phyloP scores from a whole-genome alignment of 2,888 invertebrate species.

The Machimus rusticus region DNA sequence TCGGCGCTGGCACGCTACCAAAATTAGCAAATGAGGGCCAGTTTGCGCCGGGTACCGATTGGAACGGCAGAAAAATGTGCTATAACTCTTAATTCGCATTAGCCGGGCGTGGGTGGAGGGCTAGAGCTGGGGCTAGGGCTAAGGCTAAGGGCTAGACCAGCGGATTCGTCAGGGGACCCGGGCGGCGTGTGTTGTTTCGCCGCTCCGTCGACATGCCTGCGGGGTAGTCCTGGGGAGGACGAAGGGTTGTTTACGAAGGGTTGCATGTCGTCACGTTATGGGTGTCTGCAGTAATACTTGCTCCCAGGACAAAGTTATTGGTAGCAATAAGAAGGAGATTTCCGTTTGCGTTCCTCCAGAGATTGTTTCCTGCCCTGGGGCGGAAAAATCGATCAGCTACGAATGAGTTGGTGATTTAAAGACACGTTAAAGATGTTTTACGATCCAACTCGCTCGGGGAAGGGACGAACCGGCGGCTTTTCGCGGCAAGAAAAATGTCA shows the following conservation, averaged over 20 bases:
- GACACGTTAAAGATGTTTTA: conserved; percentile 39
- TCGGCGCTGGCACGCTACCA: conserved; percentile 48
- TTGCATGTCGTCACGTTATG: conserved; percentile 64
- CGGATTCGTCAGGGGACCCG: background rate
- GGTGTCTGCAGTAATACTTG: conserved; percentile 48
- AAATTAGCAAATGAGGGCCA: conserved; percentile 49
- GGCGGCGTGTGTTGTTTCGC: background rate
- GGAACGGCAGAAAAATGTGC: conserved; percentile 48
- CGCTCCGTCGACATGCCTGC: background rate
- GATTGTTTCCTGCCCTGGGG: conserved; percentile 44
- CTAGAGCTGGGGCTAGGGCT: background rate
- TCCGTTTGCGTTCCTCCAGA: conserved; percentile 43
- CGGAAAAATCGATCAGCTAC: conserved; percentile 46
- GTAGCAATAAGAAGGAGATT: conserved; percentile 44
- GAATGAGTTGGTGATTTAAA: conserved; percentile 36
- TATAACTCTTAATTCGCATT: conserved; percentile 52
- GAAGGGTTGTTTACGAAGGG: conserved; percentile 45
- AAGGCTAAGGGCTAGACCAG: background rate
- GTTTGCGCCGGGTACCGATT: conserved; percentile 48
- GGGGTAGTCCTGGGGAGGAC: background rate
- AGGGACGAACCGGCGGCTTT: background rate
- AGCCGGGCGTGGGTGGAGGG: conserved; percentile 54
- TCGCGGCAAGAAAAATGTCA: background rate
- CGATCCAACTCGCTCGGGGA: background rate
- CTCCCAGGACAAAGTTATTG: conserved; percentile 46